Percentiles rank a stretch among this genome's conserved stretches.
These are phyloP conservation scores for Helleia helle DNA, from an alignment of 2,888 invertebrate genomes.

Conservation along the genomic window DNA sequence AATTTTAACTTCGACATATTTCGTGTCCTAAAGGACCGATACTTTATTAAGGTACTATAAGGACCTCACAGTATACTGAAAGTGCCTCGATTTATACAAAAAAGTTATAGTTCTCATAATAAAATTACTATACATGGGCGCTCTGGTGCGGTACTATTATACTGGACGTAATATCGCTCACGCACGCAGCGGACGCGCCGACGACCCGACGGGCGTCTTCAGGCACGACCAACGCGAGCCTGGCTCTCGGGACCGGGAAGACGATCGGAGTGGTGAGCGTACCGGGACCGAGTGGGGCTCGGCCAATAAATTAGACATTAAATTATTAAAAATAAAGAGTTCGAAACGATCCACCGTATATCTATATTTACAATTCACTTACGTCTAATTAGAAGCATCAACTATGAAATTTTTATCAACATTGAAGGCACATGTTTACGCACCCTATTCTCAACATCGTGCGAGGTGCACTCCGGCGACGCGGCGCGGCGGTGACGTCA, in stretches of 20 bases:
- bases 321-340: slow-evolving; percentile 66
- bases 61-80: slow-evolving; percentile 39
- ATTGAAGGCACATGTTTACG: slow-evolving; percentile 74
- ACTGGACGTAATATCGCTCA: slow-evolving; percentile 19
- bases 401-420: slow-evolving; percentile 69
- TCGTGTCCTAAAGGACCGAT: slow-evolving; percentile 36
- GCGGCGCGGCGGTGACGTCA: background rate
- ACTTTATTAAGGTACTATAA: slow-evolving; percentile 40
- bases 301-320: slow-evolving; percentile 53
- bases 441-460: slow-evolving; percentile 59
- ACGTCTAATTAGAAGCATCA: slow-evolving; percentile 68
- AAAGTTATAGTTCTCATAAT: slow-evolving; percentile 49
- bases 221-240: too few species aligned
- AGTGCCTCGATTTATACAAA: slow-evolving; percentile 53
- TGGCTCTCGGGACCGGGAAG: too few species aligned
- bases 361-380: slow-evolving; percentile 69
- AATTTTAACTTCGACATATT: slow-evolving; percentile 42
- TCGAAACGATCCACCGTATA: slow-evolving; percentile 51
- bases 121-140: slow-evolving; percentile 37
- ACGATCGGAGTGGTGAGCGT: slow-evolving; percentile 4
- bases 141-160: slow-evolving; percentile 14
- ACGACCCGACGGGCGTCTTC: too few species aligned
- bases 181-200: background rate
- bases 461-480: slow-evolving; percentile 38
- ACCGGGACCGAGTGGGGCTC: slow-evolving; percentile 19